A percentile compares a stretch with the other conserved stretches of the same genome.
Conservation (phyloP, 2,888 invertebrate species). For the Lapara coniferarum region DNA sequence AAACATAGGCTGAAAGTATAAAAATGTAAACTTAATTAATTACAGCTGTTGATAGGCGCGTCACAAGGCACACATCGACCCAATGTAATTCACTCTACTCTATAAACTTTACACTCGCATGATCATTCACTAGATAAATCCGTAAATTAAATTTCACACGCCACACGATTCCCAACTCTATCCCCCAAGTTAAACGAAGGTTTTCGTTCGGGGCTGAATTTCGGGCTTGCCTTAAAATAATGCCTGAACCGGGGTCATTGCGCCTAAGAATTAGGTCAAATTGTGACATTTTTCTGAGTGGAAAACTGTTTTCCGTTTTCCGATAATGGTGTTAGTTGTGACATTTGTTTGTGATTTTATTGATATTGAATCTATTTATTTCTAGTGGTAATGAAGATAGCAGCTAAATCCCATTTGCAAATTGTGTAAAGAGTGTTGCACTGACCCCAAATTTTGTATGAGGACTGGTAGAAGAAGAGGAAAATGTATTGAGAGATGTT, state of each 20-base stretch:
- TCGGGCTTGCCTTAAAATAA: conserved; percentile 73
- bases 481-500: no score
- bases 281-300: conserved; percentile 72
- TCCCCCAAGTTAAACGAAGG: conserved; percentile 38
- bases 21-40: conserved; percentile 8
- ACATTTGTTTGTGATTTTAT: conserved; percentile 13
- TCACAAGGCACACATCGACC: conserved; percentile 43
- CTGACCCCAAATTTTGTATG: no score
- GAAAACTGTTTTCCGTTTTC: conserved; percentile 62
- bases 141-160: conserved; percentile 72
- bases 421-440: no score
- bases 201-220: conserved; percentile 49
- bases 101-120: conserved; percentile 78
- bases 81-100: conserved; percentile 70
- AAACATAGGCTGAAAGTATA: background rate
- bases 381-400: background rate
- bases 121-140: conserved; percentile 80
- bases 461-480: no score
- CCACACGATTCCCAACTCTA: conserved; percentile 52
- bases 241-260: conserved; percentile 66
- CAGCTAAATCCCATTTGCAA: no score
- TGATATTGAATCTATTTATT: background rate
- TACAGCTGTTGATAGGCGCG: conserved; percentile 16
- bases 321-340: conserved; percentile 47
- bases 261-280: conserved; percentile 72